Conservation (phyloP, 2,888 invertebrate genomes). For the Coronaproctus castanopsis region DNA sequence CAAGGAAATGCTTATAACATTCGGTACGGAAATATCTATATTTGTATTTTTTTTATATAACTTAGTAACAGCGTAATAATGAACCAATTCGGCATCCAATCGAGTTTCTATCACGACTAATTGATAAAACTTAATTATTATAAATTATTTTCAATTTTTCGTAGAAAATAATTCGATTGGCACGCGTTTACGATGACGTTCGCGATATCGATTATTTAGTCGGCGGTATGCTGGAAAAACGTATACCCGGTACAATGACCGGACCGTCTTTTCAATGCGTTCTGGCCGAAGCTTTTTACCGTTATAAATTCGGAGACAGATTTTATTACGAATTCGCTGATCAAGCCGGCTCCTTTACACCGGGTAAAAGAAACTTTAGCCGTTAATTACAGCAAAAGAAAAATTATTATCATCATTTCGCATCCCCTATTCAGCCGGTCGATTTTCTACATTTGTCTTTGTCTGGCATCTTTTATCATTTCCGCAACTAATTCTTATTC, state of each 20-base stretch:
- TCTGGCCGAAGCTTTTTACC: conserved; percentile 81
- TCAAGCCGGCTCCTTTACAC: conserved; percentile 74
- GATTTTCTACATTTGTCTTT: background rate
- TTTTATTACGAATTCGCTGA: conserved; percentile 87
- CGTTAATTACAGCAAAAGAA: background rate
- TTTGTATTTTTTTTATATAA: too few relatives aligned
- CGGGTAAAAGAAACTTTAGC: conserved; percentile 27
- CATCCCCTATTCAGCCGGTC: background rate
- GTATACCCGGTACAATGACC: conserved; percentile 74
- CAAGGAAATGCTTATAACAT: too few relatives aligned
- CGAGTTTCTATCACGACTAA: too few relatives aligned
- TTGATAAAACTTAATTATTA: too few relatives aligned
- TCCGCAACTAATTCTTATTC: background rate
- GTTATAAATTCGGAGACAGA: conserved; percentile 70
- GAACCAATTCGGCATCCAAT: too few relatives aligned
- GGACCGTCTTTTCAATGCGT: conserved; percentile 88
- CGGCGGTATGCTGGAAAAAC: conserved; percentile 77
- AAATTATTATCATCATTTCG: too few relatives aligned
- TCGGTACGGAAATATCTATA: too few relatives aligned
- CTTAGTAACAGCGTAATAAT: too few relatives aligned
- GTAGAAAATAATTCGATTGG: conserved; percentile 42
- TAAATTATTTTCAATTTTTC: conserved; percentile 5
- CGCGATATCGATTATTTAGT: conserved; percentile 88
- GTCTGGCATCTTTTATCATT: too few relatives aligned
- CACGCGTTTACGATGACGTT: conserved; percentile 41